phyloP scores from a whole-genome alignment of 1,140 invertebrate genomes.

The Drosophila lini region DNA sequence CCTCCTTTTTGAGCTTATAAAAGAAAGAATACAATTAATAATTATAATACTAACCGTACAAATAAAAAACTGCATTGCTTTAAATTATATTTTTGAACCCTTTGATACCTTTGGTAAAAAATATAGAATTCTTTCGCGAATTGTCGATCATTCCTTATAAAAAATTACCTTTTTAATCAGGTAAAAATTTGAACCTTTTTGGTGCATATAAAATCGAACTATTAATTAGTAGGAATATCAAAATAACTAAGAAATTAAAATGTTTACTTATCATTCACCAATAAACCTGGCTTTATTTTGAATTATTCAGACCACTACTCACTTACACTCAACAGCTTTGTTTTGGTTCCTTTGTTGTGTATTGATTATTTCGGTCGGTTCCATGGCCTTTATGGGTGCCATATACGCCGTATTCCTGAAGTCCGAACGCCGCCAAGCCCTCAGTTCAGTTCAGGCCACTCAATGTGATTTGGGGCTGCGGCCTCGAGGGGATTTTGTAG shows the following conservation, averaged over 20 bases:
- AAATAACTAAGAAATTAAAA: not conserved
- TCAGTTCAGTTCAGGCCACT: conserved; percentile 23
- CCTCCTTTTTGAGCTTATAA: not conserved
- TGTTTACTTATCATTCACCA: not conserved
- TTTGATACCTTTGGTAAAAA: not conserved
- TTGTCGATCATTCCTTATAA: not conserved
- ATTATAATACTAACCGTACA: too few relatives aligned
- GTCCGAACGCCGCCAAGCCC: conserved; percentile 38
- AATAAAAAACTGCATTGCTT: not conserved
- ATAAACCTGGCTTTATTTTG: not conserved
- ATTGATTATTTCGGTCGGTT: conserved; percentile 42
- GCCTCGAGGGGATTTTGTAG: conserved; percentile 39
- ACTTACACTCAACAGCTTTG: conserved; percentile 11
- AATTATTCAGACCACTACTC: conserved; percentile 2
- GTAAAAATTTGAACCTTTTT: not conserved
- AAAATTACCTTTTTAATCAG: too few relatives aligned
- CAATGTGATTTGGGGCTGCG: conserved; percentile 35
- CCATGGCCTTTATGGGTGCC: conserved; percentile 31
- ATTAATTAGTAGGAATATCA: not conserved
- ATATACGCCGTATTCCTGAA: conserved; percentile 4
- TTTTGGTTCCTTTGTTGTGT: conserved; percentile 39
- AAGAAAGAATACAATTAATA: not conserved
- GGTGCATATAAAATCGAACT: too few relatives aligned
- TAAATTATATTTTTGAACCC: not conserved
- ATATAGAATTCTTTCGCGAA: not conserved